A percentile compares a stretch with the other conserved stretches of the same genome.
Conservation (phyloP, 2,797 vertebrate genomes). For the Nannoperca obscura region DNA sequence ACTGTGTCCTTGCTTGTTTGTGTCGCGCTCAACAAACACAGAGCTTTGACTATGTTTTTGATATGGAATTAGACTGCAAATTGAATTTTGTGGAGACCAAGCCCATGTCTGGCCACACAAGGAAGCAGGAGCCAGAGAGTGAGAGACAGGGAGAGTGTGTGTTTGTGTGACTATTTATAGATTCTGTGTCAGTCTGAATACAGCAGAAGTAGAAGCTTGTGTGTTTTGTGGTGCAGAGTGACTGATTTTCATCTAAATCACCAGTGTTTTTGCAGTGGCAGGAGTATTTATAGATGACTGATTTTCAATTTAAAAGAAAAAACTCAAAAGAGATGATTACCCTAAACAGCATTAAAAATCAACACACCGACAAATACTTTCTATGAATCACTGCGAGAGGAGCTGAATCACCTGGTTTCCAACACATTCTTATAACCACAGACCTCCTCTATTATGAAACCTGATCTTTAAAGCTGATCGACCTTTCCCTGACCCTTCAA, state of each 20-base stretch:
- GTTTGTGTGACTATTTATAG: constrained; percentile 68
- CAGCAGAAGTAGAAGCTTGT: constrained; percentile 46
- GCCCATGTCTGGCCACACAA: constrained; percentile 47
- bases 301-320: constrained; percentile 41
- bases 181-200: constrained; percentile 60
- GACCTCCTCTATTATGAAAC: constrained; percentile 20
- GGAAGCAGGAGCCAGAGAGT: constrained; percentile 40
- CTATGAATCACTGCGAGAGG: constrained; percentile 21
- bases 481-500: constrained; percentile 38
- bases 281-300: constrained; percentile 51
- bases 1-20: constrained; percentile 80
- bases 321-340: constrained; percentile 25
- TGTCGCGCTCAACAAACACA: constrained; percentile 61
- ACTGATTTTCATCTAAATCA: constrained; percentile 54
- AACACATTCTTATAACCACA: constrained; percentile 14
- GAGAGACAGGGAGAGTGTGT: constrained; percentile 25
- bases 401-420: constrained; percentile 44
- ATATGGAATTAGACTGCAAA: constrained; percentile 70
- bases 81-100: constrained; percentile 58
- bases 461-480: constrained; percentile 48
- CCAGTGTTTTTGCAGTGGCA: constrained; percentile 9
- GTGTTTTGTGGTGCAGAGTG: constrained; percentile 49
- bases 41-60: constrained; percentile 67
- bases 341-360: constrained; percentile 19
- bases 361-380: constrained; percentile 28